These are phyloP conservation scores for Enteromius treurensis DNA, from an alignment of 2,797 vertebrate species.

Conservation along the genomic window DNA sequence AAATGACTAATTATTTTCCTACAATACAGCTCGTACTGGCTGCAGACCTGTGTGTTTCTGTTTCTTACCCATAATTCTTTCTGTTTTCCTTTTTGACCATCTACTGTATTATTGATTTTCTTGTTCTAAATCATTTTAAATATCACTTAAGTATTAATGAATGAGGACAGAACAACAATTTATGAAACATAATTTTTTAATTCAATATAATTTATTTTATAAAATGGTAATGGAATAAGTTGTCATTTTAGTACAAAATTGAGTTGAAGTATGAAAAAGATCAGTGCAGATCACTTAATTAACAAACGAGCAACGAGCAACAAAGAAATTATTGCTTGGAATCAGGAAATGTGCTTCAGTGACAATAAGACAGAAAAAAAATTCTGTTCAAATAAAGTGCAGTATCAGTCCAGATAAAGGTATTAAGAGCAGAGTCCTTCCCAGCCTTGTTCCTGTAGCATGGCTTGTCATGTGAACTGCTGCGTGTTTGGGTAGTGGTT, in stretches of 20 bases:
- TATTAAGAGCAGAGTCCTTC: background rate
- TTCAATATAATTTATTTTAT: background rate
- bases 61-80: background rate
- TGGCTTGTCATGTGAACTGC: background rate
- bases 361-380: background rate
- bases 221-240: background rate
- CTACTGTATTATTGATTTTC: background rate
- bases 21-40: conserved; percentile 63
- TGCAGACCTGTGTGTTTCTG: conserved; percentile 36
- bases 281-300: background rate
- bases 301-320: background rate
- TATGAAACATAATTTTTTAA: background rate
- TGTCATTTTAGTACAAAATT: background rate
- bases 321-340: background rate
- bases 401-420: conserved; percentile 2
- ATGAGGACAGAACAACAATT: background rate
- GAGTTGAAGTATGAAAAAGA: background rate
- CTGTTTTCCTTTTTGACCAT: background rate
- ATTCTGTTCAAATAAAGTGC: background rate
- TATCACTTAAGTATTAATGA: background rate
- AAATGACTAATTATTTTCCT: conserved; percentile 59
- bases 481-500: background rate
- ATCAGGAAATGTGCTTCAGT: no score
- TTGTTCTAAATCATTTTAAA: background rate
- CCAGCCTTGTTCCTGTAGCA: background rate